Evolutionary conservation across 2,113 vertebrate species (phyloP).

Genomic region (Pontoporia blainvillei): DNA sequence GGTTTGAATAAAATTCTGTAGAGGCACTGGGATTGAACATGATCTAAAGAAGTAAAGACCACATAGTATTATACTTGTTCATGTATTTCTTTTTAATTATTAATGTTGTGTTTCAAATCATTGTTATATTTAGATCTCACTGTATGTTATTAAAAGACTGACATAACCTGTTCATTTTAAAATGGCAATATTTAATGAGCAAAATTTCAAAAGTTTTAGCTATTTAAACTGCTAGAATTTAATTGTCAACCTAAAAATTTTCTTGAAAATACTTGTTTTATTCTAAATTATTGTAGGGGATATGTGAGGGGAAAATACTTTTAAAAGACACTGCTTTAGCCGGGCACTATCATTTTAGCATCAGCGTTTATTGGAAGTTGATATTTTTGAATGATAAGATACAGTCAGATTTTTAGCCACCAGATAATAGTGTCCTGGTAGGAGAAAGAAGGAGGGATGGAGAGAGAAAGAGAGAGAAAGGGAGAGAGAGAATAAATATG

Average conservation of each 20-base stretch:
- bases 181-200: background rate
- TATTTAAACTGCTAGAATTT: background rate
- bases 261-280: background rate
- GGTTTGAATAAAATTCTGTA: background rate
- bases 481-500: background rate
- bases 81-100: background rate
- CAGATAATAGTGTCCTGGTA: background rate
- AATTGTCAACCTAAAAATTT: background rate
- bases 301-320: background rate
- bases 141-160: background rate
- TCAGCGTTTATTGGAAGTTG: background rate
- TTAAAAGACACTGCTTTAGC: background rate
- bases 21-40: background rate
- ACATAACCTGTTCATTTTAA: background rate
- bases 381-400: background rate
- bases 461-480: background rate
- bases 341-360: background rate
- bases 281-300: background rate
- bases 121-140: background rate
- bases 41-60: background rate
- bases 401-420: background rate
- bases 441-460: background rate
- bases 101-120: background rate
- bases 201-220: background rate
- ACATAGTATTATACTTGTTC: background rate